Base-by-base conservation (phyloP, 2,797 vertebrate genomes). In the Eidolon dupreanum region DNA sequence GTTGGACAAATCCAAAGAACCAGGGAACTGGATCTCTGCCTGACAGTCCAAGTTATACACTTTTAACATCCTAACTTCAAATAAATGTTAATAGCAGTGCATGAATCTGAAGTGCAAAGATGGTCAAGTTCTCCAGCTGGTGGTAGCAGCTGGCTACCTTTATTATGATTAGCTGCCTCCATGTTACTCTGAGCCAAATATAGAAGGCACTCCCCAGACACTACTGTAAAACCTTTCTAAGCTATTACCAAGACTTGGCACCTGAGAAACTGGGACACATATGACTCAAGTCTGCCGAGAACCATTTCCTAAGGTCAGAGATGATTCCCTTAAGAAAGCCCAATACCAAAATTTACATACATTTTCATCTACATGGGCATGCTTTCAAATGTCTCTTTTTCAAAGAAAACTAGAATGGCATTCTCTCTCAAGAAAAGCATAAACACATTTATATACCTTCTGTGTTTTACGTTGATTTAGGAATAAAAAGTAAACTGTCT, bases 401-500 rank as follows among this genome's bases (percentile, higher is more conserved):
- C 36, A 94, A 94, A 93, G 92, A n/a, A 91, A 75, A 92, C 61
- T 51, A 28, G 70, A 75, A 90, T 87, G 88, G 65, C 53, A 57
- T 79, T 93, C 59, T 79, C 59, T 79, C 84, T 90, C 61, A 73
- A 84, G 63, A 92, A 82, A 26, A 87, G 53, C 59, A 79, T 0
- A 13, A 66, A n/a, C 65, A 86, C 16, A 61, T 53, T 97, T 93
- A 65, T 31, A 79, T 66, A 84, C 82, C 55, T 95, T 91, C 74
- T 71, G 51, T 53, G 77, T 57, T 95, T 96, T 61, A 36, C 74
- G 93, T 71, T 96, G 91, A 93, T 74, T 92, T 87, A 88, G 88
- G 91, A 88, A 90, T 31, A 57, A 74, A 78, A 88, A 83, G 57
- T 70, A 71, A 86, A 41, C 22, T 15, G 22, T 43, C 43, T 74